These are phyloP conservation scores for Chrysotoxum bicinctum DNA, from an alignment of 2,888 invertebrate genomes.

Conservation along the genomic window DNA sequence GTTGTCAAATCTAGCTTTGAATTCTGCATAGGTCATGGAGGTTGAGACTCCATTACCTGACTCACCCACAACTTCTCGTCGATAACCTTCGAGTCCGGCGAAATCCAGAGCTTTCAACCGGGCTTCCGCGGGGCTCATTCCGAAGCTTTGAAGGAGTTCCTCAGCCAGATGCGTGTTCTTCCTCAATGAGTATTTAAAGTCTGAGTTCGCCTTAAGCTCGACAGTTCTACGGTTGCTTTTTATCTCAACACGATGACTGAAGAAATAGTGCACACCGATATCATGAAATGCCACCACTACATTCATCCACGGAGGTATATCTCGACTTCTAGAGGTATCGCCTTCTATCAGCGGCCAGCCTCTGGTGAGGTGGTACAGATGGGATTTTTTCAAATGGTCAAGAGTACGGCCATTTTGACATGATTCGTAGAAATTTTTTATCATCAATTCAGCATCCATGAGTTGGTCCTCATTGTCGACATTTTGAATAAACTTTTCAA, in stretches of 20 bases:
- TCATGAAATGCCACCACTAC: slow-evolving; percentile 78
- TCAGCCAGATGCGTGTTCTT: slow-evolving; percentile 78
- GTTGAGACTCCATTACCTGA: slow-evolving; percentile 1
- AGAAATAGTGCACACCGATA: slow-evolving; percentile 78
- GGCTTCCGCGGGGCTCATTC: slow-evolving; percentile 77
- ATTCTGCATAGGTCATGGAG: slow-evolving; percentile 75
- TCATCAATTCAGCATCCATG: slow-evolving; percentile 77
- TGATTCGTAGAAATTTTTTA: slow-evolving; percentile 78
- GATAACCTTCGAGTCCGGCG: slow-evolving; percentile 77
- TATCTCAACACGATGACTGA: slow-evolving; percentile 76
- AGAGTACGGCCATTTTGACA: slow-evolving; percentile 76
- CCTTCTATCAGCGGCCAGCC: slow-evolving; percentile 80
- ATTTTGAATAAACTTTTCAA: slow-evolving; percentile 75
- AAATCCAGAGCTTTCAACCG: slow-evolving; percentile 78
- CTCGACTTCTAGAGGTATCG: slow-evolving; percentile 70
- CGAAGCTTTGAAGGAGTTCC: slow-evolving; percentile 76
- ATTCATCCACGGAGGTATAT: slow-evolving; percentile 76
- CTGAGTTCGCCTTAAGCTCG: slow-evolving; percentile 75
- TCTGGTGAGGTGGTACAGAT: slow-evolving; percentile 77
- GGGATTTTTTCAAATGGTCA: slow-evolving; percentile 76
- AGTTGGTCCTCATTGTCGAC: slow-evolving; percentile 75
- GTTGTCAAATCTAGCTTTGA: slow-evolving; percentile 75
- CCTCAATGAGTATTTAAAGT: slow-evolving; percentile 76
- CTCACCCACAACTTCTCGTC: slow-evolving; percentile 77
- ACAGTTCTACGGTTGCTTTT: slow-evolving; percentile 78